Percentiles rank a stretch among this genome's conserved stretches.
Evolutionary conservation across 2,888 invertebrate species (phyloP).

Genomic region (Hirtodrosophila trivittata): DNA sequence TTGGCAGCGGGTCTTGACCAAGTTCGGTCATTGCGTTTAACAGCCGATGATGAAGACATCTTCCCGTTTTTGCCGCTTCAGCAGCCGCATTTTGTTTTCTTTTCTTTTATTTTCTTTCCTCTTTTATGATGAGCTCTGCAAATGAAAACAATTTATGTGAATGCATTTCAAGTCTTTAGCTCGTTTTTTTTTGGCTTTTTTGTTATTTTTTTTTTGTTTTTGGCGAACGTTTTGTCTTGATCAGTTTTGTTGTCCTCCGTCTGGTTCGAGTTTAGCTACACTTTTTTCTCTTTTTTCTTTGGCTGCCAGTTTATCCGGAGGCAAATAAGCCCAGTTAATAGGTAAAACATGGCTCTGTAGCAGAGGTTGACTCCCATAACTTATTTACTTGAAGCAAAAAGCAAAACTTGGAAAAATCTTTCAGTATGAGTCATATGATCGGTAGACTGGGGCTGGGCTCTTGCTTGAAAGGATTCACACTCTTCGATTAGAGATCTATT

Average conservation of each 20-base stretch:
- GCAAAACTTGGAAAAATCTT: too few relatives aligned
- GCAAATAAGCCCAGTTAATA: too few relatives aligned
- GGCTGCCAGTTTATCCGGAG: neutral
- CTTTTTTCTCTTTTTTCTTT: neutral
- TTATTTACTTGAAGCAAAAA: too few relatives aligned
- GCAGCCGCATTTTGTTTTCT: constrained; percentile 16
- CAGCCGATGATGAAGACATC: constrained; percentile 76
- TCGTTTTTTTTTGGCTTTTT: constrained; percentile 9
- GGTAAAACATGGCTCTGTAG: too few relatives aligned
- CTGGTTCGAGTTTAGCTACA: neutral
- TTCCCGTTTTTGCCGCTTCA: constrained; percentile 57
- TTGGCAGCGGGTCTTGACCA: constrained; percentile 59
- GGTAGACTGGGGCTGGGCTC: too few relatives aligned
- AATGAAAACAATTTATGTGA: constrained; percentile 69
- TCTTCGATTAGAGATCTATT: too few relatives aligned
- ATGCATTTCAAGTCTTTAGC: constrained; percentile 34
- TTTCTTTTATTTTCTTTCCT: constrained; percentile 8
- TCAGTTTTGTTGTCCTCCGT: neutral
- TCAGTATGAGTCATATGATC: too few relatives aligned
- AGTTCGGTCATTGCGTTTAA: constrained; percentile 67
- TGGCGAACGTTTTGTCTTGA: neutral
- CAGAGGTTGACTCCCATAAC: too few relatives aligned
- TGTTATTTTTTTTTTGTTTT: constrained; percentile 4
- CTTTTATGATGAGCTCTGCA: constrained; percentile 43
- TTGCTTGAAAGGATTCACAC: too few relatives aligned